These are phyloP conservation scores for Zele albiditarsus DNA, from an alignment of 2,888 invertebrate genomes.

Conservation along the genomic window DNA sequence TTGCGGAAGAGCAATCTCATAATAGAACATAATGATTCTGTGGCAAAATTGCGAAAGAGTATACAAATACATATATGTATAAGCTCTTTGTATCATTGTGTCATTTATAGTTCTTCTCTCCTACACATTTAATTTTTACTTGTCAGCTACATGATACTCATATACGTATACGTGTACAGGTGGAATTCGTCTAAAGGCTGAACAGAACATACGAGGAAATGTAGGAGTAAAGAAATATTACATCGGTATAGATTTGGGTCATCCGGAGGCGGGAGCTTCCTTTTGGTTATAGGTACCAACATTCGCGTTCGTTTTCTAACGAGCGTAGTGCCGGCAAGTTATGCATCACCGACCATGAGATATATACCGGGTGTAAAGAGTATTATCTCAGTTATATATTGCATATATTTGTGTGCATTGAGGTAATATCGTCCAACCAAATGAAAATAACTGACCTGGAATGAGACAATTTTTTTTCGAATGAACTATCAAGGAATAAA, in stretches of 20 bases:
- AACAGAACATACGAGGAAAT: slow-evolving; percentile 13
- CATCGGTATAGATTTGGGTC: slow-evolving; percentile 40
- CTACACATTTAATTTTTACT: slow-evolving; percentile 11
- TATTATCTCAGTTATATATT: neutral
- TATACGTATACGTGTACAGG: slow-evolving; percentile 5
- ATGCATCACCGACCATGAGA: slow-evolving; percentile 38
- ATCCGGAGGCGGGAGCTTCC: slow-evolving; percentile 39
- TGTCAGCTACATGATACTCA: neutral
- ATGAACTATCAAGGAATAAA: too few species aligned
- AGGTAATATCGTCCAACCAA: slow-evolving; percentile 2
- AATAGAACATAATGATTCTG: neutral
- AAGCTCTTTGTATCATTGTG: slow-evolving; percentile 12
- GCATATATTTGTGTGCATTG: slow-evolving; percentile 18
- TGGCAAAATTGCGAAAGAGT: slow-evolving; percentile 16
- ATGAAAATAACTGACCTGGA: too few species aligned
- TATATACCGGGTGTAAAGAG: slow-evolving; percentile 16
- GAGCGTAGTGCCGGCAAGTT: slow-evolving; percentile 41
- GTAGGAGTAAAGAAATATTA: slow-evolving; percentile 29
- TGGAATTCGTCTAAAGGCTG: slow-evolving; percentile 1
- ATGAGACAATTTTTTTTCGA: too few species aligned
- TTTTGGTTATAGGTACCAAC: neutral
- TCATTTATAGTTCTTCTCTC: neutral
- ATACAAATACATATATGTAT: slow-evolving; percentile 20
- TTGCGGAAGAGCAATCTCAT: neutral
- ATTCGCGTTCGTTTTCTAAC: slow-evolving; percentile 42